Evolutionary conservation across 2,797 vertebrate species (phyloP), one percentile per base, ranked within the genome.

Genomic region (Lithobates pipiens): DNA sequence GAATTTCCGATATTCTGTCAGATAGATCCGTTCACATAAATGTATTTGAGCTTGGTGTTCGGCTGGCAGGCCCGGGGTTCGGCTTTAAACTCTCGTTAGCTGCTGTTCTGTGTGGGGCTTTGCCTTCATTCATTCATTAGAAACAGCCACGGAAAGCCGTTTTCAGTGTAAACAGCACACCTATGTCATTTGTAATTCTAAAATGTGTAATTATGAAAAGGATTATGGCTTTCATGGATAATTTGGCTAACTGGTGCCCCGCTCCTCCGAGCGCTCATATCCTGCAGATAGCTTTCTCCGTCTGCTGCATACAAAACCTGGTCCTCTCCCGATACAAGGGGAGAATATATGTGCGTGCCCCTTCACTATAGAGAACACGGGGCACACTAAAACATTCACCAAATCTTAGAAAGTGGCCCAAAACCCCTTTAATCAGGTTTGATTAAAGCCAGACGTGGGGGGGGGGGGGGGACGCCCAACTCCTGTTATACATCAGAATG

Each of bases 221-320:
- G 75, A 76, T 76, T 76, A 76, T 76, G 50, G 75, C 25, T 76
- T 76, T 76, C 61, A 76, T 76, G 46, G 75, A 76, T 76, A 76
- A 76, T 76, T 76, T 76, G 75, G 75, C 75, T 54, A 76, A 76
- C 27, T 76, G 50, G 75, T 50, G 42, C n/a, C 54, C n/a, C n/a
- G 77, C 34, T 67, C 63, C 34, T 39, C 34, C 25, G 61, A 34
- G 36, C 36, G 10, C 32, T 79, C 16, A 16, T 39, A 68, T 25
- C 7, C 16, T 21, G 34, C 23, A 11, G 61, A 25, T 21, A 18
- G 61, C 36, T 76, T 18, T 61, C 46, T 29, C 75, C 32, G 27
- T 65, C 61, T 65, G 61, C 61, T 8, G 6, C 61, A 21, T 25
- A 65, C 61, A 65, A 23, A 23, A 23, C 61, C 23, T 54, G 44